A percentile compares a stretch with the other conserved stretches of the same genome.
These are phyloP conservation scores for Euplagia quadripunctaria DNA, from an alignment of 2,888 invertebrate genomes.

Conservation along the genomic window DNA sequence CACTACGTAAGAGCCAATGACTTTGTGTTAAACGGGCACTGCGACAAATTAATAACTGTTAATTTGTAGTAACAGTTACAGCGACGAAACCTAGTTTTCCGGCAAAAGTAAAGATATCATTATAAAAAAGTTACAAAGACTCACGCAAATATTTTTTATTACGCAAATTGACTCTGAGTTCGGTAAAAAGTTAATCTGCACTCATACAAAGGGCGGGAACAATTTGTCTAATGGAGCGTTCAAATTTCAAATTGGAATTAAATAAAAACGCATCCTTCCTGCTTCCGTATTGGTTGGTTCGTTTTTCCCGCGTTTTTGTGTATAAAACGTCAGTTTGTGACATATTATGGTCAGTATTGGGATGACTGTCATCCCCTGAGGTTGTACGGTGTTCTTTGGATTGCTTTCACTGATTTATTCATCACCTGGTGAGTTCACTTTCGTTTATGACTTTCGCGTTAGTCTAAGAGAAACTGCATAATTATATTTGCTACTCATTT, in stretches of 20 bases:
- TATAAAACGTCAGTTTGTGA: conserved; percentile 64
- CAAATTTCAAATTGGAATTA: conserved; percentile 69
- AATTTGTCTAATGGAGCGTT: conserved; percentile 80
- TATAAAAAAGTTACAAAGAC: conserved; percentile 33
- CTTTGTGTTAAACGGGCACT: conserved; percentile 14
- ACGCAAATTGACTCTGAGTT: conserved; percentile 38
- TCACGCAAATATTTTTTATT: conserved; percentile 42
- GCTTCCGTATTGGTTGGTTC: conserved; percentile 73
- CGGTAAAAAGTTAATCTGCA: conserved; percentile 59
- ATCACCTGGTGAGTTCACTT: conserved; percentile 54
- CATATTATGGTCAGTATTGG: conserved; percentile 64
- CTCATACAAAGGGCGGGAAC: conserved; percentile 74
- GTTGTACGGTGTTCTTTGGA: conserved; percentile 54
- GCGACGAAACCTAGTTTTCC: conserved; percentile 38
- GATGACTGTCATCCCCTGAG: conserved; percentile 63
- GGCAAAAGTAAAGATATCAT: conserved; percentile 28
- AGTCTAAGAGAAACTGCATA: conserved; percentile 7
- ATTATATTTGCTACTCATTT: conserved; percentile 9
- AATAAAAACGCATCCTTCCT: conserved; percentile 81
- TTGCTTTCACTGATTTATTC: conserved; percentile 41
- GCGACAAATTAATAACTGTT: conserved; percentile 25
- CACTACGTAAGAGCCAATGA: conserved; percentile 14
- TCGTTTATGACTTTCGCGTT: conserved; percentile 27
- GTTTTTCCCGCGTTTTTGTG: conserved; percentile 70
- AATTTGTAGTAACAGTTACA: conserved; percentile 4